Base-by-base conservation (phyloP, 1,140 invertebrate genomes). In the Triops cancriformis region DNA sequence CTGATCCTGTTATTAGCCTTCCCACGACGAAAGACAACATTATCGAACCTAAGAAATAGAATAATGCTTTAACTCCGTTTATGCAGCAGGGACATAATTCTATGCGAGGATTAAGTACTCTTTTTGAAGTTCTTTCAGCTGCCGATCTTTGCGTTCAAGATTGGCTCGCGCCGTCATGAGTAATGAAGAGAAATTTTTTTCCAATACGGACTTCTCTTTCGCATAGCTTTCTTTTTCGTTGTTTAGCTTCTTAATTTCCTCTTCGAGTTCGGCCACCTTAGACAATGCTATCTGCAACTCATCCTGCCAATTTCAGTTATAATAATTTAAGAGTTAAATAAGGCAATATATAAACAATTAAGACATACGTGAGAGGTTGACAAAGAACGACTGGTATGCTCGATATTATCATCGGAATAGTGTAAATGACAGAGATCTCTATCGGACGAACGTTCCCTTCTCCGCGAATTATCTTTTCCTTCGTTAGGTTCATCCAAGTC, bases 111-210 rank as follows among this genome's bases (percentile, higher is more conserved):
- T n/a, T 18, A 64, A n/a, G 74, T 78, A 78, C 77, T 43, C 73
- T 74, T 37, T 45, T 28, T 78, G 77, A 23, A 78, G 31, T 14
- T 78, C 77, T 27, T 74, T 78, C 2, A 78, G 41, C 72, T 78
- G 77, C 1, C 77, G 73, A 26, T 78, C 77, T 37, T 78, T 78
- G n/a, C 77, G 64, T 26, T 78, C 73, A n/a, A 78, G 41, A 43
- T 78, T 73, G 41, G 42, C 42, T 78, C 74, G 73, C 9, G 77
- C 77, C 31, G 77, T 78, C 51, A 74, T 78, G 27, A 42, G 74
- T 23, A 78, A 27, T 1, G 77, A 78, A 7, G 77, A 78, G 42
- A 78, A 74, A 27, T 78, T 78, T 9, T 42, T 72, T 14, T 42
- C 26, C 1, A 78, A 26, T 0, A 43, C 37, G 12, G 74, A 4